Evolutionary conservation across 2,113 vertebrate genomes (phyloP).

Genomic region (Upupa epops): DNA sequence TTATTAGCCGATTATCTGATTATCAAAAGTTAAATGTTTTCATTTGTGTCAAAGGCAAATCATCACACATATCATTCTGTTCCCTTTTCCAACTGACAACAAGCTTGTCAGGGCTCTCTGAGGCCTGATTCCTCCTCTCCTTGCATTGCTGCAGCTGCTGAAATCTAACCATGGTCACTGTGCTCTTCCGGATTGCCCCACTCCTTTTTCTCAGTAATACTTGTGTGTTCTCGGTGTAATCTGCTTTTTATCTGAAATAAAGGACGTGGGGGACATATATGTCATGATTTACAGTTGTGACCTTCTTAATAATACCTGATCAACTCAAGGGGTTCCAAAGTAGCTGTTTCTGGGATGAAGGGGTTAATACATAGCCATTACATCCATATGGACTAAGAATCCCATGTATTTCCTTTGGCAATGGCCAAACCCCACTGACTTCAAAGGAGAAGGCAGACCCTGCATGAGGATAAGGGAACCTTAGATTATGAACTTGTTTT

Average conservation of each 20-base stretch:
- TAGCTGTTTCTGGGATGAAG: constrained; percentile 11
- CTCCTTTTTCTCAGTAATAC: background rate
- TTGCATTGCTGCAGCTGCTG: background rate
- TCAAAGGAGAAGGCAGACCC: constrained; percentile 45
- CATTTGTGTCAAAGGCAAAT: constrained; percentile 51
- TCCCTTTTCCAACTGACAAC: constrained; percentile 31
- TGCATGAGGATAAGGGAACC: constrained; percentile 4
- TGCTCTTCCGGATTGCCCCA: background rate
- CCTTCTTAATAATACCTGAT: background rate
- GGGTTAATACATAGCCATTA: background rate
- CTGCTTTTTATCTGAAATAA: constrained; percentile 10
- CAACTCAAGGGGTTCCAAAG: background rate
- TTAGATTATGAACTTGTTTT: constrained; percentile 61
- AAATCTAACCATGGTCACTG: background rate
- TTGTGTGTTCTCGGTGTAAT: background rate
- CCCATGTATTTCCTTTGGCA: background rate
- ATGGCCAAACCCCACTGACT: constrained; percentile 36
- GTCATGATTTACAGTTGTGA: background rate
- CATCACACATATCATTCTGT: constrained; percentile 17
- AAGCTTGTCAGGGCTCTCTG: background rate
- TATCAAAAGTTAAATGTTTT: constrained; percentile 54
- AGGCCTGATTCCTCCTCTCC: background rate
- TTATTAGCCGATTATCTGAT: constrained; percentile 57
- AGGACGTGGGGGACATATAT: background rate
- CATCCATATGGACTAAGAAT: background rate